Conservation (phyloP, 2,797 vertebrate species). For the Loriculus beryllinus region DNA sequence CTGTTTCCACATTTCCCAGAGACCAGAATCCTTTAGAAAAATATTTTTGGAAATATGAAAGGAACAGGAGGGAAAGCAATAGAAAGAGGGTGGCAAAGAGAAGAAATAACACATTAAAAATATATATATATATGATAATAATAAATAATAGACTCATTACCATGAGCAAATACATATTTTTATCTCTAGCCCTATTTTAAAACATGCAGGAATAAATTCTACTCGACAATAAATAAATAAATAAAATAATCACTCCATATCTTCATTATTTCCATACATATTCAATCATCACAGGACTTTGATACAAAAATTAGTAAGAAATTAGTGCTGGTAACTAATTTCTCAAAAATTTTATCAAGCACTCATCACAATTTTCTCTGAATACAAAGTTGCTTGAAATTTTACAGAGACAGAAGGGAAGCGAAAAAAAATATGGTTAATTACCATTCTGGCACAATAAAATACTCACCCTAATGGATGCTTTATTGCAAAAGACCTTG, state of each 20-base stretch:
- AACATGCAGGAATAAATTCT: not conserved
- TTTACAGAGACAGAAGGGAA: not conserved
- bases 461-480: constrained; percentile 90
- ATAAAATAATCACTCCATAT: not conserved
- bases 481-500: constrained; percentile 97
- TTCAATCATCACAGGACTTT: not conserved
- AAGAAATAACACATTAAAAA: not conserved
- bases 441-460: not conserved
- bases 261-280: not conserved
- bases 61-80: not conserved
- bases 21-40: not conserved
- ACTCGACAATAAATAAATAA: not conserved
- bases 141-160: not conserved
- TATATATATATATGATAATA: not conserved
- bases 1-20: not conserved
- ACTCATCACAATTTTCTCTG: not conserved
- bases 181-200: not conserved
- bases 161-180: not conserved
- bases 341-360: not conserved
- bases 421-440: not conserved
- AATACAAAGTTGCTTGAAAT: not conserved
- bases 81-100: not conserved
- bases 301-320: not conserved
- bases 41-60: not conserved
- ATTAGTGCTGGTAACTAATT: not conserved